phyloP scores from a whole-genome alignment of 2,888 invertebrate species.

The Autographa gamma region DNA sequence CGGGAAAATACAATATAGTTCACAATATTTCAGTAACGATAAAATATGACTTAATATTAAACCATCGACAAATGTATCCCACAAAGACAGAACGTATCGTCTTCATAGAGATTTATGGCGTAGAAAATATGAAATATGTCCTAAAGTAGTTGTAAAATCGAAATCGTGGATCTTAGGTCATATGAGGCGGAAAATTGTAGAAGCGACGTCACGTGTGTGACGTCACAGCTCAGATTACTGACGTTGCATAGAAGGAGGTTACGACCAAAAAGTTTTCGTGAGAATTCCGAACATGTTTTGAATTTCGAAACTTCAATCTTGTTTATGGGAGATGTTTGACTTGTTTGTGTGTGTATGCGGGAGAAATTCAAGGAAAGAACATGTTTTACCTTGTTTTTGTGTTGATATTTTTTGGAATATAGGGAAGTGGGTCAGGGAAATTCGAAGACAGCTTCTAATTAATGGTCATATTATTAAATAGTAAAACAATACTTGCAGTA shows the following conservation, averaged over 20 bases:
- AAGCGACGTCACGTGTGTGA: slow-evolving; percentile 11
- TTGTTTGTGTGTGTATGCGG: neutral
- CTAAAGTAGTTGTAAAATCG: slow-evolving; percentile 19
- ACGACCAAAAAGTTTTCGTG: neutral
- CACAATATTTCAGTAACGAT: neutral
- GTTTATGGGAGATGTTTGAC: neutral
- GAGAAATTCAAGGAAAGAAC: neutral
- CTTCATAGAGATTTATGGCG: slow-evolving; percentile 39
- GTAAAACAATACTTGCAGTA: neutral
- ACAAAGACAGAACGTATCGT: slow-evolving; percentile 27
- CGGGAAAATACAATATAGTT: neutral
- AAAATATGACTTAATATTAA: neutral
- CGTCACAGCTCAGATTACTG: slow-evolving; percentile 38
- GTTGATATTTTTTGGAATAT: neutral
- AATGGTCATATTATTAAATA: neutral
- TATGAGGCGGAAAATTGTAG: slow-evolving; percentile 48
- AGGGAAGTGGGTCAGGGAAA: neutral
- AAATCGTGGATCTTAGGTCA: slow-evolving; percentile 20
- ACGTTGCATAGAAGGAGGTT: slow-evolving; percentile 21
- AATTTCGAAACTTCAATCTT: neutral
- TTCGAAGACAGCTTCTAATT: neutral
- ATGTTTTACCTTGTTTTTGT: neutral
- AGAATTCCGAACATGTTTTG: slow-evolving; percentile 15
- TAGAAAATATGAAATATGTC: slow-evolving; percentile 41
- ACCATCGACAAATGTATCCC: slow-evolving; percentile 2